Percentiles rank a stretch among this genome's conserved stretches.
Conservation (phyloP, 2,888 invertebrate genomes). For the Mactromeris polynyma region DNA sequence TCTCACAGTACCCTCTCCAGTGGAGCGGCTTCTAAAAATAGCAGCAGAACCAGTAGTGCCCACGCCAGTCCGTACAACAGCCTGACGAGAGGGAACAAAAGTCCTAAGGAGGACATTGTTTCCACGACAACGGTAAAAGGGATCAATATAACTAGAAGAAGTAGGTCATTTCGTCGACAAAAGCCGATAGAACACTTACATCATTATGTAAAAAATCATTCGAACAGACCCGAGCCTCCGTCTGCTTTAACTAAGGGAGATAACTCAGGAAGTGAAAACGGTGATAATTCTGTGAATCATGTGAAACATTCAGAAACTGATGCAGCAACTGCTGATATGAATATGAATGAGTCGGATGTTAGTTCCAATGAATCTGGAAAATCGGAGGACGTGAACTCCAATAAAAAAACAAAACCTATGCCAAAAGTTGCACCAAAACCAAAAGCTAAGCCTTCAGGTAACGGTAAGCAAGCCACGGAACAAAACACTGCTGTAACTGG, state of each 20-base stretch:
- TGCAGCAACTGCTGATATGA: not conserved
- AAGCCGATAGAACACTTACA: conserved; percentile 58
- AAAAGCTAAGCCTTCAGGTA: conserved; percentile 11
- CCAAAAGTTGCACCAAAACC: conserved; percentile 52
- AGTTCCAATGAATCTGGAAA: not conserved
- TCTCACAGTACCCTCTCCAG: conserved; percentile 59
- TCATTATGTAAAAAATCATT: conserved; percentile 22
- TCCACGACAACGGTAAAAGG: conserved; percentile 74
- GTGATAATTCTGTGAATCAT: not conserved
- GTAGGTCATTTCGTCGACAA: conserved; percentile 78
- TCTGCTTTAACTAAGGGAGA: conserved; percentile 10
- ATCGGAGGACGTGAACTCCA: not conserved
- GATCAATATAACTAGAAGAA: conserved; percentile 78
- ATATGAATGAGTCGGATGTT: not conserved
- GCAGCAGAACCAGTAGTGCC: conserved; percentile 67
- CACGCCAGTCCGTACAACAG: conserved; percentile 68
- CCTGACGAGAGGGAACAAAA: conserved; percentile 62
- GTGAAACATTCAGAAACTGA: not conserved
- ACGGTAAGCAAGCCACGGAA: not conserved
- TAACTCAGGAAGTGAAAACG: conserved; percentile 9
- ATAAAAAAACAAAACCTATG: not conserved
- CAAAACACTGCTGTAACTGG: not conserved
- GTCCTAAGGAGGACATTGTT: conserved; percentile 70
- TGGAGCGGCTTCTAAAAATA: conserved; percentile 53
- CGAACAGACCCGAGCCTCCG: not conserved